Evolutionary conservation across 2,888 invertebrate species (phyloP).

Genomic region (Ernsta delagoae): DNA sequence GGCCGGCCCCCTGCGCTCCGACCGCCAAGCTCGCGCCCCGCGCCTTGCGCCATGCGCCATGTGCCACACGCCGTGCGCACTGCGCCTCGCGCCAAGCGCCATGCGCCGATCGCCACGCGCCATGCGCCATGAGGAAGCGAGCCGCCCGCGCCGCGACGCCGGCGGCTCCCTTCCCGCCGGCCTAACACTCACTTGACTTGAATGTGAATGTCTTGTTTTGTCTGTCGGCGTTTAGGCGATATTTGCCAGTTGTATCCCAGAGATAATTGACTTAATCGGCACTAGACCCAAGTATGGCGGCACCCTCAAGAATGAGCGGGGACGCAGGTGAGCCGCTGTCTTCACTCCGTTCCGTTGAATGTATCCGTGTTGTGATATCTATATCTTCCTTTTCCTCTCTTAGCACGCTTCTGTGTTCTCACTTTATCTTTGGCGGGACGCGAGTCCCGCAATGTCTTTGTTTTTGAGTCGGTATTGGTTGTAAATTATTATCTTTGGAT

Average conservation of each 20-base stretch:
- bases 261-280: conserved; percentile 99
- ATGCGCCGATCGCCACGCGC: conserved; percentile 41
- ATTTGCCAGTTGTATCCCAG: conserved; percentile 99
- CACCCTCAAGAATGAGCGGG: conserved; percentile 99
- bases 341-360: conserved; percentile 86
- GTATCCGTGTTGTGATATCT: conserved; percentile 85
- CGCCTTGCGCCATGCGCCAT: conserved; percentile 42
- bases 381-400: conserved; percentile 84
- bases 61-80: conserved; percentile 43
- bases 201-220: conserved; percentile 86
- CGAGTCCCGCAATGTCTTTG: conserved; percentile 82
- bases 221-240: conserved; percentile 95
- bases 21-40: conserved; percentile 42
- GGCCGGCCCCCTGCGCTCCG: conserved; percentile 30
- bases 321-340: conserved; percentile 98
- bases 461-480: conserved; percentile 82
- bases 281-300: conserved; percentile 99
- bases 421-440: conserved; percentile 82
- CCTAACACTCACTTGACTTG: conserved; percentile 67
- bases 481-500: conserved; percentile 77
- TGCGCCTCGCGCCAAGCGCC: conserved; percentile 42
- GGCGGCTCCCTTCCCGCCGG: conserved; percentile 59
- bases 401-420: conserved; percentile 86
- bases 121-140: conserved; percentile 40
- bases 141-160: conserved; percentile 45